Evolutionary conservation across 1,140 invertebrate genomes (phyloP).

Genomic region (Saccostrea echinata): DNA sequence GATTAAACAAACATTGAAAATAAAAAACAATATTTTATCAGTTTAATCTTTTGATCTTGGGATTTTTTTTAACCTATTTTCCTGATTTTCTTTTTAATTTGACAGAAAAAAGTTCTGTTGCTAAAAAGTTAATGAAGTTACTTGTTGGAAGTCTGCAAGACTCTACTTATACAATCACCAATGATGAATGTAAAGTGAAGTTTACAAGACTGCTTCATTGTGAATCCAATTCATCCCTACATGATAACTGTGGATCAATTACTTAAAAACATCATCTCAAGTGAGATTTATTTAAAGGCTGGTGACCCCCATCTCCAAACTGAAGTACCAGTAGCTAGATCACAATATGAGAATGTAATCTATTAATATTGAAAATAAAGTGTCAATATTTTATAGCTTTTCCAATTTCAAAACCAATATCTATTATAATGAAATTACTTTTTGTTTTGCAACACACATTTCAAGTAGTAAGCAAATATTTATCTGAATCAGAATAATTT

Average conservation of each 20-base stretch:
- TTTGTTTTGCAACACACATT: background rate
- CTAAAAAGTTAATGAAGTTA: background rate
- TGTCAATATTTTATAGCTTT: background rate
- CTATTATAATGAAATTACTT: conserved; percentile 12
- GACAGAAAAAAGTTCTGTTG: background rate
- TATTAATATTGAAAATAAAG: background rate
- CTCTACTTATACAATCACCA: conserved; percentile 16
- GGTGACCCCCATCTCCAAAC: background rate
- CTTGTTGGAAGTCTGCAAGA: background rate
- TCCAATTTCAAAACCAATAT: conserved; percentile 1
- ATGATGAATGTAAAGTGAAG: conserved; percentile 16
- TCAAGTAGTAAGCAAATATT: conserved; percentile 4
- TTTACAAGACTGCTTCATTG: conserved; percentile 3
- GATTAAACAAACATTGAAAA: conserved; percentile 10
- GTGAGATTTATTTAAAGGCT: conserved; percentile 36
- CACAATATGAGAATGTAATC: background rate
- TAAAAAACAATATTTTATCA: background rate
- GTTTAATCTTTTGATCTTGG: conserved; percentile 7
- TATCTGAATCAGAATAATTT: background rate
- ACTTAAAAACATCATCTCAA: conserved; percentile 37
- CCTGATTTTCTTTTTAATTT: background rate
- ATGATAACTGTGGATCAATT: conserved; percentile 29
- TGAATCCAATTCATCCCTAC: conserved; percentile 8
- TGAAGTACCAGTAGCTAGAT: background rate
- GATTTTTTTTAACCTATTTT: conserved; percentile 6